Evolutionary conservation across 1,140 invertebrate species (phyloP), one percentile per base, ranked within the genome.

Genomic region (Drosophila sproati): DNA sequence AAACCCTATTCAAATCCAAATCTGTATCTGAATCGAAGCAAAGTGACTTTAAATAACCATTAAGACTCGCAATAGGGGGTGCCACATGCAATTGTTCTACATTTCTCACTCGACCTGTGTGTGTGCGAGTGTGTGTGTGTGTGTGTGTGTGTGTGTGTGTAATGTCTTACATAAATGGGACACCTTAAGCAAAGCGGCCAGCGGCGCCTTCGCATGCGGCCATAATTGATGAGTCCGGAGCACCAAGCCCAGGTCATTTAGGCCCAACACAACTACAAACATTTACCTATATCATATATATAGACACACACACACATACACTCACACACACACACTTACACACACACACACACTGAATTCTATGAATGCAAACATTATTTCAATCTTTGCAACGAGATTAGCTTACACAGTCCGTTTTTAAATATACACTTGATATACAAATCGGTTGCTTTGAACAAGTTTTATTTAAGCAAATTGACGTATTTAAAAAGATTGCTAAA

Each of bases 221-320:
- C 60, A 88, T 88, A 88, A 88, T 88, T 88, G 83, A 89, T 88
- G 83, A 82, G 66, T 72, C 48, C 67, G 20, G 69, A 66, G 43
- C 66, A 88, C 83, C 83, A 88, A 89, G 83, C 83, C 83, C 83
- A 78, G 48, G 60, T 80, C 67, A 62, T 73, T 77, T 77, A 73
- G 61, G 69, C 60, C 39, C 55, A 54, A 7, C 12, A 55, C 34
- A 43, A 10, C 47, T 28, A 54, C 20, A 29, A 47, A 29, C 29
- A 71, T 43, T 43, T 43, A 43, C 39, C 39, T 43, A 4, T 3
- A 43, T 20, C 67, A 57, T 2, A 5, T 48, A 32, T 48, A 39
- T 34, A 62, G 6, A 29, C 4, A n/a, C 32, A 31, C 29, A 54
- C 20, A 20, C 20, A 20, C 20, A 20, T 0, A 20, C 20, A 67